A percentile compares a stretch with the other conserved stretches of the same genome.
Evolutionary conservation across 2,113 vertebrate species (phyloP).

Genomic region (Chamaea fasciata): DNA sequence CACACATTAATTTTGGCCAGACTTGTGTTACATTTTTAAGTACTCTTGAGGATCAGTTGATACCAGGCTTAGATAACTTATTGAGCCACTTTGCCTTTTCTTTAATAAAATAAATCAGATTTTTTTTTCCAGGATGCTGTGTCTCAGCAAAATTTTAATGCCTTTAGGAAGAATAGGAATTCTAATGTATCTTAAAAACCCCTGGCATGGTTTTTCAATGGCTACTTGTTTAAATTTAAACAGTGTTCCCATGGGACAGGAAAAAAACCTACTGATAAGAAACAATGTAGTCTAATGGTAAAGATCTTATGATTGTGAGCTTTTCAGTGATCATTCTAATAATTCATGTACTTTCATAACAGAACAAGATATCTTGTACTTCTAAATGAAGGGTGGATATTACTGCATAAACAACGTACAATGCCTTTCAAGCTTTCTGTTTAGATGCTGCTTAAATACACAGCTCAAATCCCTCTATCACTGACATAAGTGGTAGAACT

Average conservation of each 20-base stretch:
- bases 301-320: slow-evolving; percentile 11
- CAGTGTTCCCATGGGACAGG: slow-evolving; percentile 36
- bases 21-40: background rate
- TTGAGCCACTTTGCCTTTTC: background rate
- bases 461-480: background rate
- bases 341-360: background rate
- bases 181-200: background rate
- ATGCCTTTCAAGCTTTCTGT: background rate
- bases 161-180: background rate
- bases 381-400: background rate
- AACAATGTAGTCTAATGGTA: slow-evolving; percentile 27
- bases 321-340: slow-evolving; percentile 5
- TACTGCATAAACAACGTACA: background rate
- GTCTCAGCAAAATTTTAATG: background rate
- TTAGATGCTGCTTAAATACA: background rate
- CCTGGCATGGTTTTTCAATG: background rate
- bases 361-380: slow-evolving; percentile 23
- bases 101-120: background rate
- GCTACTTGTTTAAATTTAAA: background rate
- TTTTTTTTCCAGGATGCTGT: background rate
- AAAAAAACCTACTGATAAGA: slow-evolving; percentile 34
- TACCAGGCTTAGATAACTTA: background rate
- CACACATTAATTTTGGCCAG: background rate
- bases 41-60: background rate
- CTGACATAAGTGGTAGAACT: background rate